Conservation (phyloP, 2,888 invertebrate species). For the Operophtera brumata region DNA sequence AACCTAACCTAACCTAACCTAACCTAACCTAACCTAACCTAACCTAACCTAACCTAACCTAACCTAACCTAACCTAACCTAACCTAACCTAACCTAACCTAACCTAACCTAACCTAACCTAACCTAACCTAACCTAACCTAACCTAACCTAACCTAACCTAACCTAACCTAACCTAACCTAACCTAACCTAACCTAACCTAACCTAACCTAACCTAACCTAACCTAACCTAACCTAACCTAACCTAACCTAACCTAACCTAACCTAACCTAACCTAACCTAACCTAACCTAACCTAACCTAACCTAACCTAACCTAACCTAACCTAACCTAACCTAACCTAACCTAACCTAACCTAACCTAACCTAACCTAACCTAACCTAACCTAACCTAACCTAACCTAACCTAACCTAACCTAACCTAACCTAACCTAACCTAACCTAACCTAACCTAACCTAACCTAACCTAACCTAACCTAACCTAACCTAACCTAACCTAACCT, state of each 20-base stretch:
- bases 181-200: slow-evolving; percentile 3
- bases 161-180: no score
- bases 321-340: slow-evolving; percentile 19
- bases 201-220: slow-evolving; percentile 9
- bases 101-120: no score
- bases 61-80: no score
- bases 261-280: slow-evolving; percentile 8
- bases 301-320: slow-evolving; percentile 18
- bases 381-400: slow-evolving; percentile 7
- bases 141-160: no score
- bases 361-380: slow-evolving; percentile 18
- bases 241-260: slow-evolving; percentile 6
- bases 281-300: slow-evolving; percentile 12
- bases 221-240: slow-evolving; percentile 8
- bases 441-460: slow-evolving; percentile 15
- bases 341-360: slow-evolving; percentile 18
- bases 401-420: slow-evolving; percentile 16
- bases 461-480: slow-evolving; percentile 19
- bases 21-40: no score
- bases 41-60: no score
- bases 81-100: no score
- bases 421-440: slow-evolving; percentile 9
- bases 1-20: no score
- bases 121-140: no score
- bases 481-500: slow-evolving; percentile 19